Percentiles rank a stretch among this genome's conserved stretches.
phyloP scores from a whole-genome alignment of 2,797 vertebrate species.

The Silurus aristotelis region DNA sequence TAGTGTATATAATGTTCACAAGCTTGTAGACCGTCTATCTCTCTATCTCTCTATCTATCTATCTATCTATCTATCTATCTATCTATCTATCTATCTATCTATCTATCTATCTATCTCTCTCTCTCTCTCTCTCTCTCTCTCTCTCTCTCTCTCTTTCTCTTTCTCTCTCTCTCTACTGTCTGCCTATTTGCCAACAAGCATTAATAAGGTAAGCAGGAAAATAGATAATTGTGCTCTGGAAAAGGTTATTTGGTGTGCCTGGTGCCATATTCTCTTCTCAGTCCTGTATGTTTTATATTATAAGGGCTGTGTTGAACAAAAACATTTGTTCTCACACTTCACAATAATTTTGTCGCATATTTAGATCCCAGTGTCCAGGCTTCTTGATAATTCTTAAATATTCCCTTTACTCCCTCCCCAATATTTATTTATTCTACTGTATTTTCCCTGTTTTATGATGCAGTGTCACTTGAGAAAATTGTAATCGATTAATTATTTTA shows the following conservation, averaged over 20 bases:
- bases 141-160: neutral
- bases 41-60: too few relatives aligned
- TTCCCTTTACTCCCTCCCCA: neutral
- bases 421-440: neutral
- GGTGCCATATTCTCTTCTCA: neutral
- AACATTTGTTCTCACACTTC: neutral
- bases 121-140: too few relatives aligned
- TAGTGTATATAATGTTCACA: too few relatives aligned
- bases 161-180: constrained; percentile 19
- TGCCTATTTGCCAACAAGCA: constrained; percentile 26
- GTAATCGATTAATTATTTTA: neutral
- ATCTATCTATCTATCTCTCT: too few relatives aligned
- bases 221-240: constrained; percentile 33
- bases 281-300: constrained; percentile 1
- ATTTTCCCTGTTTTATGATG: neutral
- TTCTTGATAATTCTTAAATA: neutral
- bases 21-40: too few relatives aligned
- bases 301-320: neutral
- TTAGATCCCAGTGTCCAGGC: neutral
- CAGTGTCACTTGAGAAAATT: neutral
- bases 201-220: constrained; percentile 56
- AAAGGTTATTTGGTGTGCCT: constrained; percentile 30
- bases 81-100: too few relatives aligned
- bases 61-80: too few relatives aligned
- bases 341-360: neutral